phyloP scores from a whole-genome alignment of 2,888 invertebrate species.

The Argynnis bischoffii region DNA sequence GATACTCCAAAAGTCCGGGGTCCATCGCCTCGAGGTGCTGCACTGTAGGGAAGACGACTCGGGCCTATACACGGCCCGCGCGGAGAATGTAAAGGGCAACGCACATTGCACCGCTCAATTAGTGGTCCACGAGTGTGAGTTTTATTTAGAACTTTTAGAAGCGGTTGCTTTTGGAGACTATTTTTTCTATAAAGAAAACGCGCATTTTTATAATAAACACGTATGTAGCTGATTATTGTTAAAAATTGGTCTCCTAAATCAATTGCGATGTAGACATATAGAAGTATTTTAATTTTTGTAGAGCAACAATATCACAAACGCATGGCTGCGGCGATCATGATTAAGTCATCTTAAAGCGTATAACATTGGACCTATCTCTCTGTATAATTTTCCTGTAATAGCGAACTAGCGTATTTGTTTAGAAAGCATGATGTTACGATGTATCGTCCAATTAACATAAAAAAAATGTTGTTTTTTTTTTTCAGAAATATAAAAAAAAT shows the following conservation, averaged over 20 bases:
- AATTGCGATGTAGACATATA: slow-evolving; percentile 28
- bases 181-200: not conserved
- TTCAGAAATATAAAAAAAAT: not conserved
- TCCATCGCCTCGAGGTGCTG: slow-evolving; percentile 87
- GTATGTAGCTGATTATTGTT: not conserved
- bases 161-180: slow-evolving; percentile 7
- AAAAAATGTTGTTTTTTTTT: not conserved
- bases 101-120: slow-evolving; percentile 93
- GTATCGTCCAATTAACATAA: slow-evolving; percentile 23
- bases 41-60: slow-evolving; percentile 90
- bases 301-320: slow-evolving; percentile 38
- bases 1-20: slow-evolving; percentile 80
- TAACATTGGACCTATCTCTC: slow-evolving; percentile 62
- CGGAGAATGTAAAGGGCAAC: slow-evolving; percentile 90
- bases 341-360: slow-evolving; percentile 77
- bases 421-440: slow-evolving; percentile 31
- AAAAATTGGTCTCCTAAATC: slow-evolving; percentile 11
- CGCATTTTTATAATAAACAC: too few species aligned
- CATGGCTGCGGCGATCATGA: slow-evolving; percentile 69
- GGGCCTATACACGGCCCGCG: slow-evolving; percentile 95
- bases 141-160: slow-evolving; percentile 14
- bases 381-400: slow-evolving; percentile 69
- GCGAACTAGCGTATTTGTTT: slow-evolving; percentile 39
- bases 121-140: slow-evolving; percentile 92
- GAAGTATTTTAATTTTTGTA: not conserved